phyloP scores from a whole-genome alignment of 1,140 invertebrate species.

The Riptortus pedestris region DNA sequence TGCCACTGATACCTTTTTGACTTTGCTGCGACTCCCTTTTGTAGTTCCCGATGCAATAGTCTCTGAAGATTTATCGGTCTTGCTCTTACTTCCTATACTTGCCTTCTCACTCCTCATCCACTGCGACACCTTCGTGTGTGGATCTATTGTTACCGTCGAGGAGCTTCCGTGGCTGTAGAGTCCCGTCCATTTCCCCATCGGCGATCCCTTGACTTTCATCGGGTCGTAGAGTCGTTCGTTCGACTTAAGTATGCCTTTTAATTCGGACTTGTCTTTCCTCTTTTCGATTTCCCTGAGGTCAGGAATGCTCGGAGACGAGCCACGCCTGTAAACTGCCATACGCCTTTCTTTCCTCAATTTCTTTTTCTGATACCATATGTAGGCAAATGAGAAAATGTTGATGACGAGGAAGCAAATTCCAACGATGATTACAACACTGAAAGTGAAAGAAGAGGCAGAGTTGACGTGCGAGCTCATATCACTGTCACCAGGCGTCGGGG shows the following conservation, averaged over 20 bases:
- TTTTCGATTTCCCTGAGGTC: slow-evolving; percentile 30
- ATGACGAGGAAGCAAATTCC: slow-evolving; percentile 68
- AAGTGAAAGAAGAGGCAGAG: slow-evolving; percentile 36
- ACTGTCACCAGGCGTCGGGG: slow-evolving; percentile 10
- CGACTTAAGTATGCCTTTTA: slow-evolving; percentile 45
- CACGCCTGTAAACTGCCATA: slow-evolving; percentile 35
- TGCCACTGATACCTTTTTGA: slow-evolving; percentile 58
- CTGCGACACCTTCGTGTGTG: slow-evolving; percentile 70
- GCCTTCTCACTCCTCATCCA: slow-evolving; percentile 59
- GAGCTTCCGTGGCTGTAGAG: slow-evolving; percentile 58
- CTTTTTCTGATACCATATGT: slow-evolving; percentile 64
- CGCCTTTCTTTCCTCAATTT: slow-evolving; percentile 43
- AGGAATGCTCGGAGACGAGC: slow-evolving; percentile 20
- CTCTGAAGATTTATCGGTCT: slow-evolving; percentile 30
- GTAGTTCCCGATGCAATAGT: slow-evolving; percentile 23
- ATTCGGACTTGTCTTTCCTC: slow-evolving; percentile 32
- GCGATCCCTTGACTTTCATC: slow-evolving; percentile 36
- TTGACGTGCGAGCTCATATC: slow-evolving; percentile 10
- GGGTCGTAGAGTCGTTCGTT: slow-evolving; percentile 48
- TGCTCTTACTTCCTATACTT: slow-evolving; percentile 48
- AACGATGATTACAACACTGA: slow-evolving; percentile 63
- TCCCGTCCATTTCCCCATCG: slow-evolving; percentile 50
- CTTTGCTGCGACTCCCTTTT: slow-evolving; percentile 21
- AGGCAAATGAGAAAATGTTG: slow-evolving; percentile 64
- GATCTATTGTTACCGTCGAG: slow-evolving; percentile 58